phyloP scores from a whole-genome alignment of 2,113 vertebrate genomes.

The Promerops cafer region DNA sequence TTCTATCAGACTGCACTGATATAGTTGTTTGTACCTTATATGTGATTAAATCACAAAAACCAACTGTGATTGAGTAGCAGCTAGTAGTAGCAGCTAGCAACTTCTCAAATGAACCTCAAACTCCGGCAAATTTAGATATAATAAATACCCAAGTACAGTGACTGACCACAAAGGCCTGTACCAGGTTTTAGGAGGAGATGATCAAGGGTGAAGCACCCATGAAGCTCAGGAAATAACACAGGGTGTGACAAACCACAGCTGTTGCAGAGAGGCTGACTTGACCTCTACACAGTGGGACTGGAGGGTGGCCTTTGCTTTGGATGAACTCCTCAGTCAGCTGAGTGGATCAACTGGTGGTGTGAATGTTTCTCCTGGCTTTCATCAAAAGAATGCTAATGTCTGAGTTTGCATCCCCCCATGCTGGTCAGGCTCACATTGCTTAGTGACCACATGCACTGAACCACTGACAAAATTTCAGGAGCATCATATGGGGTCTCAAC shows the following conservation, averaged over 20 bases:
- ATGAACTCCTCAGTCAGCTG: background rate
- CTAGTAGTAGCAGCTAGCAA: background rate
- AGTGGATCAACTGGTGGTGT: background rate
- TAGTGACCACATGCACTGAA: background rate
- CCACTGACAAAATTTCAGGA: background rate
- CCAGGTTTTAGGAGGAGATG: background rate
- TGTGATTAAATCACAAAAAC: background rate
- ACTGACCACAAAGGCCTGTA: background rate
- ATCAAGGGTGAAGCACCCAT: rapidly evolving
- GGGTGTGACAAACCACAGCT: background rate
- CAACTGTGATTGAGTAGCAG: background rate
- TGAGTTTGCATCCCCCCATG: background rate
- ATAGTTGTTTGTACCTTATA: background rate
- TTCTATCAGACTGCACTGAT: background rate
- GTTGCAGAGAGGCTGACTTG: background rate
- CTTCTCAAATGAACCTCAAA: background rate
- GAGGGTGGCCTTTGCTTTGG: background rate
- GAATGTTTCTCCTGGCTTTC: rapidly evolving
- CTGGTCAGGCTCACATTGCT: background rate
- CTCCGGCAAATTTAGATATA: background rate
- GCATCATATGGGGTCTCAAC: background rate
- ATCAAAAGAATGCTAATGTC: background rate
- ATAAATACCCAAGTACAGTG: background rate
- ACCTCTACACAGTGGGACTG: background rate
- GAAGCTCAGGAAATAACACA: background rate